Evolutionary conservation across 2,113 vertebrate species (phyloP), one percentile per base, ranked within the genome.

Genomic region (Scartelaos histophorus): DNA sequence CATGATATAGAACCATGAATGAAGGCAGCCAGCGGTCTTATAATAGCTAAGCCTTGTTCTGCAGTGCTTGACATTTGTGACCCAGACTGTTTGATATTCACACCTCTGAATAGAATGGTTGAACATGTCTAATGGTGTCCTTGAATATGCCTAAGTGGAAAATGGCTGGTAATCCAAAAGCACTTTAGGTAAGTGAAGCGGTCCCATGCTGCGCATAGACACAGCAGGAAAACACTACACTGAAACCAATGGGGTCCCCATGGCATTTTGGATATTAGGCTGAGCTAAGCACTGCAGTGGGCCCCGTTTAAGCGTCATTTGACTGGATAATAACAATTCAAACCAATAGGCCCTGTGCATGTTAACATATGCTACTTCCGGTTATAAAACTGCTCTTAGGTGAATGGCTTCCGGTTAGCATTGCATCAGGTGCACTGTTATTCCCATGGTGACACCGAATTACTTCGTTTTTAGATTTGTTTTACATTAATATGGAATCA

Each of bases 231-330:
- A 19, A n/a, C 61, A 64, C 38, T 64, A 64, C 16, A 35, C 16
- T 64, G 29, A 35, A 38, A 64, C 35, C 17, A 38, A 64, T 64
- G 29, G 9, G 61, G 38, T 19, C 61, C 61, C 61, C 1, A 19
- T 64, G 61, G 35, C 61, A 38, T 43, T 64, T 64, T n/a, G 38
- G 60, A 64, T 64, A 38, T 64, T 38, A 38, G 61, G 34, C 61
- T 64, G 61, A 64, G 61, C 60, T 38, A 38, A 64, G 34, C 61
- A 64, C 34, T 34, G n/a, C 61, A 43, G 61, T 10, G 9, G 34
- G 34, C 34, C 34, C 38, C 17, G 1, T 35, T 10, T 5, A 29
- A 5, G 6, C 13, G 7, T 24, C 22, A 24, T 58, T 25, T 58
- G 22, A 13, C 11, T 58, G 13, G 22, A 22, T 56, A 11, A 21